These are phyloP conservation scores for Drosophila nigrodunni DNA, from an alignment of 1,140 invertebrate genomes.

Conservation along the genomic window DNA sequence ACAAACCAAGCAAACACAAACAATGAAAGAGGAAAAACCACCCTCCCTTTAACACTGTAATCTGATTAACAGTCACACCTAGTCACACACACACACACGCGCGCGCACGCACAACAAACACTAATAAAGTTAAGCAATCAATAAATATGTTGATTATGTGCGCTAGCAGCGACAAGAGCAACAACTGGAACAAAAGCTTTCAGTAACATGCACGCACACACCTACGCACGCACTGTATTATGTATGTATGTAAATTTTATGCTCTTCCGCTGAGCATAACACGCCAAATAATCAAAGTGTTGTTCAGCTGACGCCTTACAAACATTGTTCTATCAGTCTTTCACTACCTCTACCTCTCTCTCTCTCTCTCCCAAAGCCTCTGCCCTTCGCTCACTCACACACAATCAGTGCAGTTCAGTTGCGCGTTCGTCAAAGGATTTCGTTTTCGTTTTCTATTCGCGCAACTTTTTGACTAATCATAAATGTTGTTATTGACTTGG, in stretches of 20 bases:
- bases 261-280: constrained; percentile 32
- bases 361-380: background rate
- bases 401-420: constrained; percentile 1
- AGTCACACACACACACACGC: constrained; percentile 7
- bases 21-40: constrained; percentile 12
- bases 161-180: constrained; percentile 19
- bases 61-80: constrained; percentile 39
- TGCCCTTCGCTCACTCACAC: background rate
- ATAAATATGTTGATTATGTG: constrained; percentile 53
- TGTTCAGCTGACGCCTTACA: constrained; percentile 35
- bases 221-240: background rate
- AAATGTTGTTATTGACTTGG: constrained; percentile 31
- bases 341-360: background rate
- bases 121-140: constrained; percentile 56
- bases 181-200: constrained; percentile 34
- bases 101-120: constrained; percentile 20
- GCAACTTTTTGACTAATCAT: constrained; percentile 10
- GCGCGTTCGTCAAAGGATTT: background rate
- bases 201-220: constrained; percentile 5
- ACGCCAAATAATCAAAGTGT: constrained; percentile 40
- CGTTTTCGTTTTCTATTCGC: background rate
- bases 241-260: constrained; percentile 41
- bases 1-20: constrained; percentile 6
- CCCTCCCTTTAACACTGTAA: constrained; percentile 20
- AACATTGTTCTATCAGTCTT: background rate